Evolutionary conservation across 1,140 invertebrate species (phyloP).

Genomic region (Drosophila bipectinata): DNA sequence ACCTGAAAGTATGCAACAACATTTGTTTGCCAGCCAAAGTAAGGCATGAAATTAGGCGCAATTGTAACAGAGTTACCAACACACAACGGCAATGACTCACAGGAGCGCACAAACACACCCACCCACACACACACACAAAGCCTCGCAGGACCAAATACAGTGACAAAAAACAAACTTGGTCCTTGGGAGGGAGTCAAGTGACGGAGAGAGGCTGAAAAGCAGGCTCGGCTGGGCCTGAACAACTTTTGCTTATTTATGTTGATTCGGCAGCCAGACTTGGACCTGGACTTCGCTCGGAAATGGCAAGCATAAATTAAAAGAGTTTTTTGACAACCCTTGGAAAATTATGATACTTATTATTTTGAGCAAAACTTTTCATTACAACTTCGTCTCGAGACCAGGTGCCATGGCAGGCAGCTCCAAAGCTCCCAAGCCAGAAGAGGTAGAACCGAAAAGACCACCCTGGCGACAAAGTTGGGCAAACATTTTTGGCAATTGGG

Average conservation of each 20-base stretch:
- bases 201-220: constrained; percentile 8
- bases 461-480: constrained; percentile 47
- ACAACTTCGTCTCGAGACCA: constrained; percentile 50
- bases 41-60: constrained; percentile 78
- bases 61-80: constrained; percentile 81
- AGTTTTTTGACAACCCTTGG: constrained; percentile 80
- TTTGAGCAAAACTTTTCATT: constrained; percentile 70
- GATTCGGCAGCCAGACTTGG: constrained; percentile 73
- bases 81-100: constrained; percentile 62
- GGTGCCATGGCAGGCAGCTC: constrained; percentile 23
- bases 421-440: background rate
- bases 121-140: constrained; percentile 20
- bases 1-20: constrained; percentile 80
- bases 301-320: constrained; percentile 80
- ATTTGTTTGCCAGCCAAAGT: constrained; percentile 76
- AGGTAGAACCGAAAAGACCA: background rate
- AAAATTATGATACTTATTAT: constrained; percentile 82
- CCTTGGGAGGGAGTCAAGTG: constrained; percentile 42
- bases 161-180: constrained; percentile 72
- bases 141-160: constrained; percentile 43
- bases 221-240: constrained; percentile 20
- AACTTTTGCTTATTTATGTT: constrained; percentile 80
- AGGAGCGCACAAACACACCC: constrained; percentile 32
- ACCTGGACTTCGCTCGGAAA: constrained; percentile 70
- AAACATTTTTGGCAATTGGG: constrained; percentile 52